Conservation (phyloP, 2,113 vertebrate genomes). For the Eidolon helvum region DNA sequence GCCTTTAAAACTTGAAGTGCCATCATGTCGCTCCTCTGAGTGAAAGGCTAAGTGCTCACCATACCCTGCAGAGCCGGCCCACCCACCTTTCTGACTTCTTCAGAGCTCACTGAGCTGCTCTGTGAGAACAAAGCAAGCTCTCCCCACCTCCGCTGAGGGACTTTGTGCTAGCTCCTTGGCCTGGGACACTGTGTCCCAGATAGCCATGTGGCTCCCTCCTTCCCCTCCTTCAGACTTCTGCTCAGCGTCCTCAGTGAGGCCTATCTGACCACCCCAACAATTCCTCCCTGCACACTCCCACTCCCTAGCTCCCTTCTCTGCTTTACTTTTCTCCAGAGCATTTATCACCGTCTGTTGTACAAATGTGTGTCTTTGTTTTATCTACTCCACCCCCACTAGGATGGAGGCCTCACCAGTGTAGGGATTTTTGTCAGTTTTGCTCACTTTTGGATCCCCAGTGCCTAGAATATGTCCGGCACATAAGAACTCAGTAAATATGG, state of each 20-base stretch:
- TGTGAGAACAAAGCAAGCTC: conserved; percentile 15
- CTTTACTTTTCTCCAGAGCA: not conserved
- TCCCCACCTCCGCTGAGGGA: not conserved
- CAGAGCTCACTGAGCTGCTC: not conserved
- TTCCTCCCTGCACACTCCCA: not conserved
- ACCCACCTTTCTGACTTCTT: not conserved
- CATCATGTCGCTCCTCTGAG: not conserved
- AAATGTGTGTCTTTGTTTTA: not conserved
- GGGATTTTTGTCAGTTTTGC: not conserved
- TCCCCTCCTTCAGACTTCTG: not conserved
- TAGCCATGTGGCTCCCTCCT: not conserved
- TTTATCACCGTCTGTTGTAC: not conserved
- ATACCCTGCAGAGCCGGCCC: not conserved
- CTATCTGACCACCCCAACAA: not conserved
- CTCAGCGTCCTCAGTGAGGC: not conserved
- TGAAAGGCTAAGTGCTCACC: not conserved
- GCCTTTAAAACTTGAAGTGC: not conserved
- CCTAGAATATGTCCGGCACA: not conserved
- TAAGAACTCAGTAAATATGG: not conserved
- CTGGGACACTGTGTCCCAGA: not conserved
- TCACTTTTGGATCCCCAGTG: not conserved
- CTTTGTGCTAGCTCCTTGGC: not conserved
- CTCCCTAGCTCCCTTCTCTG: not conserved
- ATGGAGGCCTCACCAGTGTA: not conserved
- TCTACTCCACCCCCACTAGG: not conserved